phyloP scores from a whole-genome alignment of 2,888 invertebrate species.

The Bugula neritina region DNA sequence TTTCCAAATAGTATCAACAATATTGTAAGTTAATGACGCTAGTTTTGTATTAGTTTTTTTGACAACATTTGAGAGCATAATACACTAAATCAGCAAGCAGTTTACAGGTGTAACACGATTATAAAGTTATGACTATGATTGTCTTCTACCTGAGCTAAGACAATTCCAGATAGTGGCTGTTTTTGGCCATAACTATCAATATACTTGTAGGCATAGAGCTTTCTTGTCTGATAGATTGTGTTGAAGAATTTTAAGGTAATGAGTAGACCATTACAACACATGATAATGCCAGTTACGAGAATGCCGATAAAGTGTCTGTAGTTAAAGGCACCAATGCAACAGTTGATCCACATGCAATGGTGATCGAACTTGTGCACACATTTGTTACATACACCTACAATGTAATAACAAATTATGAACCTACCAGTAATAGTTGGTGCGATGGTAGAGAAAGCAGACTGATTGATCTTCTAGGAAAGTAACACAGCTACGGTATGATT shows the following conservation, averaged over 20 bases:
- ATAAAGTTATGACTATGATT: too few species aligned
- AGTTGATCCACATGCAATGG: constrained; percentile 52
- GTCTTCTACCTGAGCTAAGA: constrained; percentile 47
- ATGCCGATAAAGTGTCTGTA: constrained; percentile 46
- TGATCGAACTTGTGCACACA: constrained; percentile 52
- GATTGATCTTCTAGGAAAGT: too few species aligned
- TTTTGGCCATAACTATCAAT: constrained; percentile 36
- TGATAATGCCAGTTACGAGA: constrained; percentile 40
- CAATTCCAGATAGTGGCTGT: constrained; percentile 37
- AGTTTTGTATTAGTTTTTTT: too few species aligned
- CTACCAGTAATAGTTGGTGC: too few species aligned
- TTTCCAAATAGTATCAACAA: too few species aligned
- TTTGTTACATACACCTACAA: constrained; percentile 43
- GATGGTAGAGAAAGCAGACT: too few species aligned
- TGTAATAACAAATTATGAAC: too few species aligned
- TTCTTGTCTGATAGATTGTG: constrained; percentile 35
- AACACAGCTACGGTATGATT: too few species aligned
- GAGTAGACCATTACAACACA: constrained; percentile 43
- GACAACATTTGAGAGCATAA: too few species aligned
- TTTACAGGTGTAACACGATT: too few species aligned
- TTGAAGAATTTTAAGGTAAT: constrained; percentile 37
- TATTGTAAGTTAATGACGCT: too few species aligned
- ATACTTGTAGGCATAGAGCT: constrained; percentile 39
- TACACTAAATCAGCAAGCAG: too few species aligned
- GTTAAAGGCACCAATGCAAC: constrained; percentile 49